Evolutionary conservation across 1,140 invertebrate genomes (phyloP), one percentile per base, ranked within the genome.

Genomic region (Pogonomyrmex barbatus): DNA sequence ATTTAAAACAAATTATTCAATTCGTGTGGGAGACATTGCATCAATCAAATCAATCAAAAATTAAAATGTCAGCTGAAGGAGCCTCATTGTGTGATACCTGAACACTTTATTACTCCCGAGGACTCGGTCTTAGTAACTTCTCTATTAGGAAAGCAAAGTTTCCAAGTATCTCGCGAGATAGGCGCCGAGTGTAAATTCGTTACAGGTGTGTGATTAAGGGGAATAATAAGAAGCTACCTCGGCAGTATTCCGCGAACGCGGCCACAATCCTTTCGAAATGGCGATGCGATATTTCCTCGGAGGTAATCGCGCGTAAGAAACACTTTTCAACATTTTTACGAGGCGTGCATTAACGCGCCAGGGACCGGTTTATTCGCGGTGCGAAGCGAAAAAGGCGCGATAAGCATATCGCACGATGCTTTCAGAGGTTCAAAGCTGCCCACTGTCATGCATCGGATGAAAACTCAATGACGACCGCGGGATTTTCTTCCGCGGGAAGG

Each of bases 321-420:
- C 62, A 63, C 36, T 86, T 86, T 82, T 65, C 77, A 45, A 33
- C 14, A 62, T 50, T 62, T 54, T 60, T 86, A 50, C 24, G 56
- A 47, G 8, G 30, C 52, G 52, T 30, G 68, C 79, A 67, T 89
- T 89, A 89, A 65, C 83, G 70, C 52, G 36, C 30, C 4, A 50
- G 70, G 68, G 82, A 88, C 83, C 54, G 88, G 75, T 88, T 88
- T 58, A 62, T 50, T 42, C 56, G 42, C 62, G 56, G 56, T 76
- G 47, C 4, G 6, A 39, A 54, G 36, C n/a, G 60, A 85, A 89
- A 87, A 89, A 89, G 50, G 70, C 63, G 45, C 87, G 87, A 89
- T 89, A 89, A 82, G 84, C 87, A 73, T 89, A 89, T 89, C 87
- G 65, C 84, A 42, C 65, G 33, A 30, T 77, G 33, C n/a, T 78